Evolutionary conservation across 2,888 invertebrate species (phyloP).

Genomic region (Dynastes grantii): DNA sequence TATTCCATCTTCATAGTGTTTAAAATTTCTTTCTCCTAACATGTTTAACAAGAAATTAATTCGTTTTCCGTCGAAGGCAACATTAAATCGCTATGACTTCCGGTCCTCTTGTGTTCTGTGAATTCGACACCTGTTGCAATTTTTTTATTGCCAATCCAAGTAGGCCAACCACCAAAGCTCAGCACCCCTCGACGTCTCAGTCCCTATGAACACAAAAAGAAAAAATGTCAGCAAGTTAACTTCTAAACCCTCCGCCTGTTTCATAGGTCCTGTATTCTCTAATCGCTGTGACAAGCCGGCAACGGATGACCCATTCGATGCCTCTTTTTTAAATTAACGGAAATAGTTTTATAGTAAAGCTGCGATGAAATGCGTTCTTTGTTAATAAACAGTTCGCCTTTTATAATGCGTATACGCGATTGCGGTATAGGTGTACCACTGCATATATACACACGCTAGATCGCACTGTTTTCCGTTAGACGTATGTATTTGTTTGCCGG

Average conservation of each 20-base stretch:
- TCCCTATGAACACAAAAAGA: not conserved
- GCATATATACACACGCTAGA: not conserved
- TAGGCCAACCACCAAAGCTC: slow-evolving; percentile 14
- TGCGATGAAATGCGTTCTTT: slow-evolving; percentile 29
- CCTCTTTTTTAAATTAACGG: slow-evolving; percentile 19
- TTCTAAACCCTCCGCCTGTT: slow-evolving; percentile 4
- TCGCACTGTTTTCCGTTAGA: not conserved
- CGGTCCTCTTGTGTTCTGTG: slow-evolving; percentile 1
- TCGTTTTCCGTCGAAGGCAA: not conserved
- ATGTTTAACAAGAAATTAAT: slow-evolving; percentile 9
- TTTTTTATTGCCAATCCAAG: slow-evolving; percentile 2
- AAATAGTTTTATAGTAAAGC: slow-evolving; percentile 20
- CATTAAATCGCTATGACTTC: slow-evolving; percentile 30
- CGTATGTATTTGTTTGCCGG: slow-evolving; percentile 21
- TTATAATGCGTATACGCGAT: not conserved
- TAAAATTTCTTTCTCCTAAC: too few species aligned
- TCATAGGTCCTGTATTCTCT: not conserved
- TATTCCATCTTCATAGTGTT: not conserved
- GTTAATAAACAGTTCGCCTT: slow-evolving; percentile 16
- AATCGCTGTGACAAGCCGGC: slow-evolving; percentile 16
- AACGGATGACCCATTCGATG: not conserved
- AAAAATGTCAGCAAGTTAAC: slow-evolving; percentile 33
- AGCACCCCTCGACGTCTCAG: slow-evolving; percentile 21
- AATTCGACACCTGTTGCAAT: slow-evolving; percentile 44
- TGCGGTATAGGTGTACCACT: not conserved